A percentile compares a stretch with the other conserved stretches of the same genome.
These are phyloP conservation scores for Phragmatobia fuliginosa DNA, from an alignment of 2,888 invertebrate species.

Conservation along the genomic window DNA sequence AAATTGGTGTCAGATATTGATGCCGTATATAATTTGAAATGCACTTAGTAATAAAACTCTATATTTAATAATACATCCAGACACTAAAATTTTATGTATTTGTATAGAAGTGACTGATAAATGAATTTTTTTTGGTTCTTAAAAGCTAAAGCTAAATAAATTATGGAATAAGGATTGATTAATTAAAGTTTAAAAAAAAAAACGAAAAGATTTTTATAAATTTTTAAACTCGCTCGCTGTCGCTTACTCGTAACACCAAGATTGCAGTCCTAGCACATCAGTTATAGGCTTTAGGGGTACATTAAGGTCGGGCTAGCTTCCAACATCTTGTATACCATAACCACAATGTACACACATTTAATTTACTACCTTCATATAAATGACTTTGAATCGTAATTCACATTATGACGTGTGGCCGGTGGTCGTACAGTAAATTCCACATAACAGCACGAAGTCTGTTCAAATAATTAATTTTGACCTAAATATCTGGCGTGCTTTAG, in stretches of 20 bases:
- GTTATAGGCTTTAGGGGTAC: conserved; percentile 57
- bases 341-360: conserved; percentile 65
- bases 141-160: no score
- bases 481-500: conserved; percentile 53
- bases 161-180: no score
- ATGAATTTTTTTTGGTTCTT: no score
- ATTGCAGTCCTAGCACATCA: conserved; percentile 34
- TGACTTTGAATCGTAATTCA: conserved; percentile 58
- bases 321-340: conserved; percentile 78
- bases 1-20: no score
- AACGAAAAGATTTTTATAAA: neutral
- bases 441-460: conserved; percentile 59
- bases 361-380: conserved; percentile 76
- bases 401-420: conserved; percentile 64
- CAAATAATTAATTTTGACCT: conserved; percentile 65
- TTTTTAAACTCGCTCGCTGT: conserved; percentile 14
- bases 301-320: conserved; percentile 78
- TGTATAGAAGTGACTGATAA: no score
- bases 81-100: no score
- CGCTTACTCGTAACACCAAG: conserved; percentile 28
- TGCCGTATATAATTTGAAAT: no score
- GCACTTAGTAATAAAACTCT: no score
- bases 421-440: conserved; percentile 66
- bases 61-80: no score
- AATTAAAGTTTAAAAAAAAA: neutral